Conservation (phyloP, 2,113 vertebrate species). For the Galeopterus variegatus region DNA sequence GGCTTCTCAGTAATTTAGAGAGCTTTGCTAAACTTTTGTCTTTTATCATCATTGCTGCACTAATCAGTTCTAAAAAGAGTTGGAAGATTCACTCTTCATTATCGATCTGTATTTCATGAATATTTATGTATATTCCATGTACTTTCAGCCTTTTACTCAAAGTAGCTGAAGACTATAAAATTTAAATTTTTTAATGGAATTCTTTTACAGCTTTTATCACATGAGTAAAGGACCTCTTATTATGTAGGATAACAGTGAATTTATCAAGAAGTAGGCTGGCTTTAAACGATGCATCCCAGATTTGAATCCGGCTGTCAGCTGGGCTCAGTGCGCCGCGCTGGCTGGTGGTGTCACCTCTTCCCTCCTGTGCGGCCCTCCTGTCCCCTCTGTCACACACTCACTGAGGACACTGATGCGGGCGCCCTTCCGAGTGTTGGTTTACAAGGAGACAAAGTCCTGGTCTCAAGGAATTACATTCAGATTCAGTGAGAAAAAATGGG, state of each 20-base stretch:
- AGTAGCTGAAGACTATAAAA: neutral
- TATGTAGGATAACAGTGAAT: neutral
- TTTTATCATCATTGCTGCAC: neutral
- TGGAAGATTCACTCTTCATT: neutral
- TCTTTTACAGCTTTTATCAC: neutral
- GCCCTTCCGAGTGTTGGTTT: neutral
- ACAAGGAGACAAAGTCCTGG: neutral
- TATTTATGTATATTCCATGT: conserved; percentile 22
- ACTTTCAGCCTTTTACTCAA: conserved; percentile 15
- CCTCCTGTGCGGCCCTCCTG: no score
- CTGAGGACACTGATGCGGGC: no score
- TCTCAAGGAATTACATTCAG: neutral
- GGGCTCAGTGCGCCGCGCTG: no score
- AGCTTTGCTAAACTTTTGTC: neutral
- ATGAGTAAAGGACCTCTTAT: neutral
- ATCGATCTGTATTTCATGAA: conserved; percentile 36
- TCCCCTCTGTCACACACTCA: no score
- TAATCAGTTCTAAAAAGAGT: neutral
- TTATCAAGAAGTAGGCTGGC: neutral
- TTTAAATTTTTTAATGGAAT: conserved; percentile 20
- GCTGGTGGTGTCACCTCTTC: no score
- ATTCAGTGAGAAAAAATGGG: neutral
- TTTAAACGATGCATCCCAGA: neutral
- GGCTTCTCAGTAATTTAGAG: neutral
- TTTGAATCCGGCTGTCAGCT: neutral